These are phyloP conservation scores for Kryptopterus vitreolus DNA, from an alignment of 2,797 vertebrate species.

Conservation along the genomic window DNA sequence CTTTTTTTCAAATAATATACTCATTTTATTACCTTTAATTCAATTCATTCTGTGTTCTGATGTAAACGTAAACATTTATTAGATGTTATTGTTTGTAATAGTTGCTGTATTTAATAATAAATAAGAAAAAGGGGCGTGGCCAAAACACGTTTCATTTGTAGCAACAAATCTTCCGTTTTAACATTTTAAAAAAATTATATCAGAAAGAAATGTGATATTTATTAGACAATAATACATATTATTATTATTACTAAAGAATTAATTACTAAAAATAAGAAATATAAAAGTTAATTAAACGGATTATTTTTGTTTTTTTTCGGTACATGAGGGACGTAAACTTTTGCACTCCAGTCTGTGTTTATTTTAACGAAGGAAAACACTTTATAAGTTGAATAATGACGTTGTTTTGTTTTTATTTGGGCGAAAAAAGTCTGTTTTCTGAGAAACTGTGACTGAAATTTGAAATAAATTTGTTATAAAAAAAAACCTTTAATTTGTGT, in stretches of 20 bases:
- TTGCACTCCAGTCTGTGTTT: background rate
- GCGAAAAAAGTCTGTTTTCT: background rate
- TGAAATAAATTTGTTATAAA: background rate
- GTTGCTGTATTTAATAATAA: background rate
- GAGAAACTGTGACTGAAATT: conserved; percentile 4
- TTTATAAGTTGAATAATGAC: background rate
- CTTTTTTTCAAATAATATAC: background rate
- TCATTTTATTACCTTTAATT: background rate
- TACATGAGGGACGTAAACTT: background rate
- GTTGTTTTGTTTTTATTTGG: background rate
- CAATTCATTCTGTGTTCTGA: background rate
- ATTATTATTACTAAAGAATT: background rate
- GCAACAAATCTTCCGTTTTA: background rate
- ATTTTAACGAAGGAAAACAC: background rate
- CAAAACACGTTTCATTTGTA: background rate
- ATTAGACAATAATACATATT: too few species aligned
- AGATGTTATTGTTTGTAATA: too few species aligned
- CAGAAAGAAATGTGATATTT: too few species aligned
- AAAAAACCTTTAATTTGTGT: background rate
- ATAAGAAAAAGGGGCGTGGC: background rate
- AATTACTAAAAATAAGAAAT: background rate
- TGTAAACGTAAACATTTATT: background rate
- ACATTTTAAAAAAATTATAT: too few species aligned
- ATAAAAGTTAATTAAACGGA: background rate
- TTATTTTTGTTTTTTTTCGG: background rate